Percentiles rank a stretch among this genome's conserved stretches.
phyloP scores from a whole-genome alignment of 2,888 invertebrate genomes.

The Orthonevra nobilis region DNA sequence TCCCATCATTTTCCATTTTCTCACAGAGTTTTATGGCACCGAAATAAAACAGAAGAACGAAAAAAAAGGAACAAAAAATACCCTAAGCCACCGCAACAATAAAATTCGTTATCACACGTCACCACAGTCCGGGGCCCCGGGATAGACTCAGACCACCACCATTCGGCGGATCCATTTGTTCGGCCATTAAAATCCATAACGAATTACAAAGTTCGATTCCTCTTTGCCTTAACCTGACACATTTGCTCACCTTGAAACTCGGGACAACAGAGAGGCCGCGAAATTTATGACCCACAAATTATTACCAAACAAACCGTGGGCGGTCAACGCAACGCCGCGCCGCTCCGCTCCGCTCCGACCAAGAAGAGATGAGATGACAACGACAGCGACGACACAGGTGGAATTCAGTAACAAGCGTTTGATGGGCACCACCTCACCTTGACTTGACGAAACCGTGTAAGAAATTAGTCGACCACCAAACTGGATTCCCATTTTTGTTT shows the following conservation, averaged over 20 bases:
- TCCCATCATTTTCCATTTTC: too few relatives aligned
- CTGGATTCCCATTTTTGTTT: slow-evolving; percentile 32
- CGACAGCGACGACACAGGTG: slow-evolving; percentile 44
- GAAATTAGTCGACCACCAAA: slow-evolving; percentile 67
- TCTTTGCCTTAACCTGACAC: slow-evolving; percentile 40
- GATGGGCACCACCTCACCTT: slow-evolving; percentile 27
- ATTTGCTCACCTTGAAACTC: slow-evolving; percentile 48
- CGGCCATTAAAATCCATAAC: slow-evolving; percentile 63
- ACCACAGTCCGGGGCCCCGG: too few relatives aligned
- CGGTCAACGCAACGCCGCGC: slow-evolving; percentile 31
- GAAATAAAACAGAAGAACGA: slow-evolving; percentile 10
- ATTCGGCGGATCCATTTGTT: slow-evolving; percentile 44
- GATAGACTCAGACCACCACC: slow-evolving; percentile 49
- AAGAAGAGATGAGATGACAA: slow-evolving; percentile 1
- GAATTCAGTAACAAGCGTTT: slow-evolving; percentile 64
- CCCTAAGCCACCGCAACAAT: slow-evolving; percentile 37
- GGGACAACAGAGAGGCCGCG: slow-evolving; percentile 40
- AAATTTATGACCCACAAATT: slow-evolving; percentile 69
- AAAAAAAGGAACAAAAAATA: neutral
- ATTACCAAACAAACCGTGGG: slow-evolving; percentile 64
- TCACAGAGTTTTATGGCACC: slow-evolving; percentile 53
- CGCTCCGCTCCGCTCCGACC: too few relatives aligned
- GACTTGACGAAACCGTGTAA: slow-evolving; percentile 8
- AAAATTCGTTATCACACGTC: slow-evolving; percentile 47
- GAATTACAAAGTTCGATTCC: slow-evolving; percentile 60